Evolutionary conservation across 2,888 invertebrate species (phyloP), one percentile per base, ranked within the genome.

Genomic region (Selenia dentaria): DNA sequence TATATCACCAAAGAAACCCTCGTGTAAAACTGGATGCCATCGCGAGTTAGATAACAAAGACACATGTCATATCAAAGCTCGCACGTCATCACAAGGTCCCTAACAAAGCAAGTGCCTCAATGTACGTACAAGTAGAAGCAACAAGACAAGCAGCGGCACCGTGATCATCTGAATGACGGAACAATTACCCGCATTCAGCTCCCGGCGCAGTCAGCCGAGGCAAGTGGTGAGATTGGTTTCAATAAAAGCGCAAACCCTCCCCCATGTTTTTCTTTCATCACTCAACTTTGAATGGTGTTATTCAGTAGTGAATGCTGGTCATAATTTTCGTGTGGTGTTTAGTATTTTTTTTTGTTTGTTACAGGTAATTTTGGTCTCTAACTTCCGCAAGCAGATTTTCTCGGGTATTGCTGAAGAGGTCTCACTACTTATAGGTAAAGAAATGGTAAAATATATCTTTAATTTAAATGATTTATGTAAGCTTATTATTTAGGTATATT

Each of bases 201-300:
- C 70, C 62, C 68, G 70, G 80, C 78, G 78, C 80, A 86, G 84
- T 80, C 80, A 82, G 81, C 69, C 78, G 79, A 72, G 79, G 77
- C 86, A 86, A 88, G 84, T 86, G 88, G 74, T 77, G 81, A 83
- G 88, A 90, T 90, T 84, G 87, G 86, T 88, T 87, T 84, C 86
- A 86, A 90, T 88, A 89, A 88, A 89, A 88, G 86, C 82, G 76
- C 86, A 85, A 74, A 74, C 79, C 82, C 83, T 73, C 82, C 82
- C 79, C 84, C 80, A 77, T 85, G 88, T 89, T 89, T 86, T 88
- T 87, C 88, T 88, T 88, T 88, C 85, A 85, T 85, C 87, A 75
- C 74, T 79, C 65, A 73, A 79, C 77, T 74, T 71, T 82, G 84
- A 83, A 87, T 77, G 83, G 77, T 67, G 81, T 83, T 83, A 79